Conservation (phyloP, 1,140 invertebrate genomes). For the Bombus polaris region DNA sequence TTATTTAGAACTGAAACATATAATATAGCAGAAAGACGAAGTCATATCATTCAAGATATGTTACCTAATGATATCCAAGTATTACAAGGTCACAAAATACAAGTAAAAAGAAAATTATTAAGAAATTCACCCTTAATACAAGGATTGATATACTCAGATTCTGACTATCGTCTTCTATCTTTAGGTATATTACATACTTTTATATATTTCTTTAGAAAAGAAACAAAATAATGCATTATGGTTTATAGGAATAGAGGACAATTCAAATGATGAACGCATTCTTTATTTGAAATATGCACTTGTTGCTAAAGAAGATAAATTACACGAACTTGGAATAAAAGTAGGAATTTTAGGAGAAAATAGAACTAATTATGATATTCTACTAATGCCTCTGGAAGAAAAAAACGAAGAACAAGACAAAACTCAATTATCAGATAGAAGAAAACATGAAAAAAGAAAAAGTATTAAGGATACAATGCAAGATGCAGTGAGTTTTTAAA, state of each 20-base stretch:
- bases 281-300: constrained; percentile 73
- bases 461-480: constrained; percentile 2
- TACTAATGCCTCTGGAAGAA: constrained; percentile 62
- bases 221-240: constrained; percentile 21
- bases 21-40: constrained; percentile 77
- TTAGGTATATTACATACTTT: constrained; percentile 62
- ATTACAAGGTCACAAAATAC: constrained; percentile 71
- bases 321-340: constrained; percentile 71
- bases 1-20: constrained; percentile 85
- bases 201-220: not conserved
- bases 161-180: constrained; percentile 71
- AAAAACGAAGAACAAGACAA: not conserved
- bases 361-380: constrained; percentile 72
- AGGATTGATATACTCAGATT: constrained; percentile 69
- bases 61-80: constrained; percentile 70
- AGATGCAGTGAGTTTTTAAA: constrained; percentile 9
- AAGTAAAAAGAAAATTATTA: constrained; percentile 68
- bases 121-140: constrained; percentile 71
- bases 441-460: constrained; percentile 6
- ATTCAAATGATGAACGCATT: constrained; percentile 69
- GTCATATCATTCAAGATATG: constrained; percentile 58
- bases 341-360: constrained; percentile 76
- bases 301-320: constrained; percentile 70
- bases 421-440: constrained; percentile 1
- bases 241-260: constrained; percentile 54